These are phyloP conservation scores for Apamea monoglypha DNA, from an alignment of 2,888 invertebrate genomes.

Conservation along the genomic window DNA sequence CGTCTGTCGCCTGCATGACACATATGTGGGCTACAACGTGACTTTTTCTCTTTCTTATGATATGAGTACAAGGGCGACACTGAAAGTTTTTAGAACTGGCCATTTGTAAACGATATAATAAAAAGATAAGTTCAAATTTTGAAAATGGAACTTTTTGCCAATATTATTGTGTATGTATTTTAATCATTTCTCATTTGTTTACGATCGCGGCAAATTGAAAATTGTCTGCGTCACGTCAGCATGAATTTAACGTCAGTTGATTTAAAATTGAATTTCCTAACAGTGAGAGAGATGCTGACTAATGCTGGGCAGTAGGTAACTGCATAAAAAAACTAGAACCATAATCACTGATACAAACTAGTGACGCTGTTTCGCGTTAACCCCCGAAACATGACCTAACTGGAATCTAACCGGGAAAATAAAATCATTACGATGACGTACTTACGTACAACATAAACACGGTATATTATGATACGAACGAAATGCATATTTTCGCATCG, in stretches of 20 bases:
- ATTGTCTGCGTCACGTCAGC: too few relatives aligned
- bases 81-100: too few relatives aligned
- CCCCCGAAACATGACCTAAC: not conserved
- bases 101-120: too few relatives aligned
- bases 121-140: too few relatives aligned
- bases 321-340: too few relatives aligned
- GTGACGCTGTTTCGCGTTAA: not conserved
- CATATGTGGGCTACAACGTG: not conserved
- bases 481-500: not conserved
- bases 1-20: conserved; percentile 14
- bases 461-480: conserved; percentile 6
- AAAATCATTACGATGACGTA: not conserved
- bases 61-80: too few relatives aligned
- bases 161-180: too few relatives aligned
- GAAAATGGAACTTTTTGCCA: too few relatives aligned
- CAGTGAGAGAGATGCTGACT: not conserved
- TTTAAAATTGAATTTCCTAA: not conserved
- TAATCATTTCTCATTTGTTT: too few relatives aligned
- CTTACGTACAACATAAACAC: not conserved
- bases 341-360: not conserved
- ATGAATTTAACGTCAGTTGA: too few relatives aligned
- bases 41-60: not conserved
- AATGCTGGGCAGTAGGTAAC: not conserved
- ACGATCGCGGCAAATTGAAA: too few relatives aligned
- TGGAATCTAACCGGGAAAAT: not conserved